Evolutionary conservation across 2,888 invertebrate species (phyloP), one percentile per base, ranked within the genome.

Genomic region (Antitype chi): DNA sequence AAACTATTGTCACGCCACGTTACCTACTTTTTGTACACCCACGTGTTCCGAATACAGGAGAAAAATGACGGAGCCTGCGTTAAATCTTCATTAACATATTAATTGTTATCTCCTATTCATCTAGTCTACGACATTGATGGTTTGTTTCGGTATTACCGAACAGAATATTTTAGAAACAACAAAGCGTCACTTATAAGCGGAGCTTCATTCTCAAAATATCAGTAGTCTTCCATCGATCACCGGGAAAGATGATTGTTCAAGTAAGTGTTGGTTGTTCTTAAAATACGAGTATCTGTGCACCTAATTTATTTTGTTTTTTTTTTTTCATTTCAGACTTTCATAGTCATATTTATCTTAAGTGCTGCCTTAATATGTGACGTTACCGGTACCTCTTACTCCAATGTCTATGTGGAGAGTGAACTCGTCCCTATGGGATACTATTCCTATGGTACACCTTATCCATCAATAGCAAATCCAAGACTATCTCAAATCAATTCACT

Each of bases 121-220:
- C 89, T 91, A 92, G 91, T 94, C 92, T 93, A 92, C 92, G 96
- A 95, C 96, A 96, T 96, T 96, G 96, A 93, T 94, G 93, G 93
- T 96, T 96, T 94, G 96, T 96, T 95, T 96, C 95, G 95, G 95
- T 96, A 93, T 96, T 95, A 94, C 95, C 92, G 94, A 94, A 95
- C 92, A 91, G 94, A 91, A 96, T 95, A 96, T 94, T 94, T 96
- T 93, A 92, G 85, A 86, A 90, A 91, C 92, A 94, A 94, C 94
- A 94, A 95, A 93, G 92, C 89, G 88, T 86, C 93, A 93, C 93
- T 95, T 96, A 96, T 94, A 96, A 96, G 94, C 91, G 86, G 92
- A 88, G 91, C 81, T 89, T 91, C 91, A 92, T 93, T 91, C 91
- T 89, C 91, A 93, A 95, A 95, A 91, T 92, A 93, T 93, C 94